Base-by-base conservation (phyloP, 2,888 invertebrate genomes). In the Calameuta filiformis region DNA sequence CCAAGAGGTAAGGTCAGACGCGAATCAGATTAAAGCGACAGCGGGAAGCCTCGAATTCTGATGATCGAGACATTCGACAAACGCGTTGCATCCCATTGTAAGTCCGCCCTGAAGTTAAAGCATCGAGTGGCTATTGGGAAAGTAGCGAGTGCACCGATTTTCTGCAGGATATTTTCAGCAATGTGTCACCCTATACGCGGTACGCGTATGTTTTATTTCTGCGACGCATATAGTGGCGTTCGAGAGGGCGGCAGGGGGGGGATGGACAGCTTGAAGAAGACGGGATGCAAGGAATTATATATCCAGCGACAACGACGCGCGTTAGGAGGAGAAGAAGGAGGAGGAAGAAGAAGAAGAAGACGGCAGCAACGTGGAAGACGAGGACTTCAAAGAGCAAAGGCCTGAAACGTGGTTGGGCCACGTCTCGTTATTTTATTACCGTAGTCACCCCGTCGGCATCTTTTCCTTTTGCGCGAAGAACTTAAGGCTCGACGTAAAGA, bases 91-190 rank as follows among this genome's bases (percentile, higher is more conserved):
- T 15, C 12, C 4, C 4, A 40, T 40, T 40, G 40, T 40, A 40
- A 40, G 15, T 40, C 4, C 15, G 40, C 4, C 40, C 4, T 40
- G 15, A 40, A 23, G 2, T 2, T 9, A 9, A 56, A 56, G 23
- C 56, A 23, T 9, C 56, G 56, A 9, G 2, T 3, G 23, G 23
- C 56, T 9, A 23, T 23, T 23, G 56, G 9, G 9, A 23, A 56
- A 23, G 9, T 2, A 2, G 23, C 23, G 23, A 56, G 23, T 2
- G 23, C 15, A 23, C 1, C 56, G 9, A 56, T 1, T 56, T 23
- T 56, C 71, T 71, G 33, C 73, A 35, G 79, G 80, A 83, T 89
- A 88, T 89, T 89, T 88, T 84, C 83, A 85, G 86, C 85, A 81
- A 82, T 83, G 86, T 85, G 85, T 87, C 87, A 85, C 80, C 84